Conservation (phyloP, 2,888 invertebrate species). For the Gortyna flavago region DNA sequence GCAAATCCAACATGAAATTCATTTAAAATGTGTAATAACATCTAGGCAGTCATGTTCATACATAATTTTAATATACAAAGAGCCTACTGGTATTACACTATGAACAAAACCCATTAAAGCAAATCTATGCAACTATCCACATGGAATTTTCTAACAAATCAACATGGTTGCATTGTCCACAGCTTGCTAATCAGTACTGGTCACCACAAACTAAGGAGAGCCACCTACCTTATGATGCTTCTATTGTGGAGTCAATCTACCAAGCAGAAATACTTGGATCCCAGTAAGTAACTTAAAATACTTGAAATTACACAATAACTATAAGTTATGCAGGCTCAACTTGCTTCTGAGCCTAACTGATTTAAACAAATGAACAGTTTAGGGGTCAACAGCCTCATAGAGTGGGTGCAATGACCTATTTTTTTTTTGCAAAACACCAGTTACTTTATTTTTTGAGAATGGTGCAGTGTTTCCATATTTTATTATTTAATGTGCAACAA, state of each 20-base stretch:
- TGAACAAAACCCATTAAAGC: slow-evolving; percentile 48
- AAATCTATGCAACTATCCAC: slow-evolving; percentile 87
- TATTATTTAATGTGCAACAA: slow-evolving; percentile 8
- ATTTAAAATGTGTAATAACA: slow-evolving; percentile 36
- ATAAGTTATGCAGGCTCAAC: slow-evolving; percentile 54
- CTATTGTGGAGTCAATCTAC: slow-evolving; percentile 97
- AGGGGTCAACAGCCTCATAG: slow-evolving; percentile 84
- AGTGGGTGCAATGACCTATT: slow-evolving; percentile 84
- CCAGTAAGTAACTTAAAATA: slow-evolving; percentile 89
- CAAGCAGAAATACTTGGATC: slow-evolving; percentile 95
- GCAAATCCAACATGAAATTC: not conserved
- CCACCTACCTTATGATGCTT: slow-evolving; percentile 93
- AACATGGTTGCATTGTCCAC: slow-evolving; percentile 82
- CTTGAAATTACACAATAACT: slow-evolving; percentile 43
- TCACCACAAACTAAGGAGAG: slow-evolving; percentile 94
- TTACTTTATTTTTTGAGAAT: slow-evolving; percentile 55
- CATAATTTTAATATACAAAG: slow-evolving; percentile 56
- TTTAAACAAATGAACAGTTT: slow-evolving; percentile 81
- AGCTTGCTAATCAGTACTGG: slow-evolving; percentile 98
- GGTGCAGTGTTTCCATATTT: slow-evolving; percentile 58
- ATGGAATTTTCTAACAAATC: slow-evolving; percentile 83
- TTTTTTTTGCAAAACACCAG: slow-evolving; percentile 78
- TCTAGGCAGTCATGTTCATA: slow-evolving; percentile 64
- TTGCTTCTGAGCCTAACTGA: slow-evolving; percentile 83
- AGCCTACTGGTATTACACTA: slow-evolving; percentile 84